Evolutionary conservation across 35 echinoderm and acorn worm species (phyloP).

Genomic region (Ophioderma brevispina): DNA sequence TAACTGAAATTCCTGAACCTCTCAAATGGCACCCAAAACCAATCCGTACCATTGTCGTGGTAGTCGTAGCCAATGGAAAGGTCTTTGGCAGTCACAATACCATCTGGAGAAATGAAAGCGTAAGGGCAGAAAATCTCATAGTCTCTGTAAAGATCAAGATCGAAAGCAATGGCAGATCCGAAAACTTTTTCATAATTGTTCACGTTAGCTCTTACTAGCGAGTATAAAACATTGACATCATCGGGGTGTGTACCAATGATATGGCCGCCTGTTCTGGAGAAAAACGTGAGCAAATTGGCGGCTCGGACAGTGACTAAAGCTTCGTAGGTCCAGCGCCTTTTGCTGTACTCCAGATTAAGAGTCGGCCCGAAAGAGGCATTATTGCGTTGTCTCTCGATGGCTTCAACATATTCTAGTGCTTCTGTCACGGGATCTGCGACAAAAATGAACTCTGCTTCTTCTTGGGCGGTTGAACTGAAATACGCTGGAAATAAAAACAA

Average conservation of each 20-base stretch:
- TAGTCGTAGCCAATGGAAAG: slow-evolving; percentile 80
- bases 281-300: slow-evolving; percentile 67
- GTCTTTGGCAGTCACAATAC: slow-evolving; percentile 63
- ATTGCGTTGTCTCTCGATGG: slow-evolving; percentile 61
- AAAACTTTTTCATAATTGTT: slow-evolving; percentile 65
- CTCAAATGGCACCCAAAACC: slow-evolving; percentile 74
- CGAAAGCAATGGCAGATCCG: slow-evolving; percentile 84
- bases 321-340: slow-evolving; percentile 56
- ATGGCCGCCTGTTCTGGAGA: slow-evolving; percentile 51
- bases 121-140: slow-evolving; percentile 80
- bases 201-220: slow-evolving; percentile 72
- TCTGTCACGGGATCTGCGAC: slow-evolving; percentile 58
- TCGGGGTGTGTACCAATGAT: slow-evolving; percentile 46
- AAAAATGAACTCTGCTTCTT: not conserved
- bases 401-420: slow-evolving; percentile 80
- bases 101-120: slow-evolving; percentile 58
- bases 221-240: slow-evolving; percentile 79
- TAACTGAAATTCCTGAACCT: slow-evolving; percentile 34
- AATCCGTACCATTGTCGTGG: slow-evolving; percentile 70
- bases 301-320: slow-evolving; percentile 74
- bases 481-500: too few relatives aligned
- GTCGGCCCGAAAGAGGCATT: slow-evolving; percentile 80
- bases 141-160: slow-evolving; percentile 63
- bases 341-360: slow-evolving; percentile 69
- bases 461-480: too few relatives aligned